Base-by-base conservation (phyloP, 2,113 vertebrate genomes). In the Trogon surrucura region DNA sequence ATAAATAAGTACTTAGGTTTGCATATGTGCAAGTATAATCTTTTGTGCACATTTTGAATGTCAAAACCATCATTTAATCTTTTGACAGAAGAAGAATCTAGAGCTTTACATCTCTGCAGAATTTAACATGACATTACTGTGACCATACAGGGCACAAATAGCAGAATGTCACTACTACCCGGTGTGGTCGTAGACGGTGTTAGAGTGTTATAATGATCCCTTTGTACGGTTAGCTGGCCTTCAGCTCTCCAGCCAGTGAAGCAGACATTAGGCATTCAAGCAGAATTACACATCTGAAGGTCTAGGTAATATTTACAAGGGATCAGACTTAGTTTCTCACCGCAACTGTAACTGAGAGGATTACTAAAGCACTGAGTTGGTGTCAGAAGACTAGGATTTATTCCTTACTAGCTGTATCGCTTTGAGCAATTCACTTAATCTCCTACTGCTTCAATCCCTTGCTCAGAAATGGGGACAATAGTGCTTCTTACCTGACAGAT, bases 371-470 rank as follows among this genome's bases (percentile, higher is more conserved):
- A 67, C n/a, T 29, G 89, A 87, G 48, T 74, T 94, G 61, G 27
- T 92, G 80, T 94, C 64, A 91, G 83, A 94, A 88, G 56, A 84
- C 69, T 62, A 38, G 87, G 84, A 89, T 96, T 96, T 94, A 95
- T 74, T 92, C 73, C 60, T 81, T 64, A 62, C 70, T 90, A 78
- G 77, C 84, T 81, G 16, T 44, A 74, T 84, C 56, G 78, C 80
- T 91, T 94, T 89, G 69, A 51, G 36, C 61, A 81, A 62, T 87
- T 89, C 80, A 86, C 30, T 78, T 91, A 94, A 96, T 91, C 80
- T 78, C 48, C 36, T 17, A 67, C 13, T 47, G 27, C 60, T 89
- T 95, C 56, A 84, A 56, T 81, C 71, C 30, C 44, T 17, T 86
- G 41, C 13, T 95, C 56, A 87, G 77, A 94, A 95, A 87, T 18